Conservation (phyloP, 2,888 invertebrate species). For the Erebia palarica region DNA sequence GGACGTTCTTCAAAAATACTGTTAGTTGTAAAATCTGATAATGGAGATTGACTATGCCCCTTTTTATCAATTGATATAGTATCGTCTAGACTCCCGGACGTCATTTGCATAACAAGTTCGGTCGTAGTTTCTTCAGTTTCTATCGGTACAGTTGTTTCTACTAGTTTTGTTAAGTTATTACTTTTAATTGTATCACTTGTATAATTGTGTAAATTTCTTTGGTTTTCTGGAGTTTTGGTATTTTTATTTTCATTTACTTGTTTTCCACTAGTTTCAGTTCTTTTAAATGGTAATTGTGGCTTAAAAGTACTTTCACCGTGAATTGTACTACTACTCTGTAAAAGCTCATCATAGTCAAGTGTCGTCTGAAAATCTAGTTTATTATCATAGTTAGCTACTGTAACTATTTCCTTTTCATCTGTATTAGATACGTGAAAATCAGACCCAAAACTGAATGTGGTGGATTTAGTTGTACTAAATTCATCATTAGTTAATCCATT, state of each 20-base stretch:
- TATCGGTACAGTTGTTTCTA: constrained; percentile 18
- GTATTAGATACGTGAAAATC: constrained; percentile 2
- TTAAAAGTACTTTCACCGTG: constrained; percentile 66
- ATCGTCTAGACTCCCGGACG: neutral
- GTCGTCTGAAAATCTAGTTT: constrained; percentile 47
- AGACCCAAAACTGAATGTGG: constrained; percentile 1
- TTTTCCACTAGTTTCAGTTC: constrained; percentile 49
- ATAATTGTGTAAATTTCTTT: constrained; percentile 68
- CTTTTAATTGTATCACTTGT: constrained; percentile 43
- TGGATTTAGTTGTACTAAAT: neutral
- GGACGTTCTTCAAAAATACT: neutral
- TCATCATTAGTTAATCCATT: neutral
- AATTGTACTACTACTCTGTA: constrained; percentile 67
- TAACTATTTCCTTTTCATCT: constrained; percentile 27
- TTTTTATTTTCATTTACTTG: constrained; percentile 64
- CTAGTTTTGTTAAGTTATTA: constrained; percentile 23
- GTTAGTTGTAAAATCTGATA: neutral
- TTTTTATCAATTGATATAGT: neutral
- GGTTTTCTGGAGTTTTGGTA: constrained; percentile 73
- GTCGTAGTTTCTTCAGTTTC: neutral
- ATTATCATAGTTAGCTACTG: constrained; percentile 26
- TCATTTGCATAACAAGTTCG: neutral
- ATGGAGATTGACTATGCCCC: neutral
- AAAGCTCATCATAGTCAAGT: constrained; percentile 57
- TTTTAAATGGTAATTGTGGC: constrained; percentile 49